Percentiles rank a stretch among this genome's conserved stretches.
These are phyloP conservation scores for Neosilurus mollespiculum DNA, from an alignment of 2,797 vertebrate species.

Conservation along the genomic window DNA sequence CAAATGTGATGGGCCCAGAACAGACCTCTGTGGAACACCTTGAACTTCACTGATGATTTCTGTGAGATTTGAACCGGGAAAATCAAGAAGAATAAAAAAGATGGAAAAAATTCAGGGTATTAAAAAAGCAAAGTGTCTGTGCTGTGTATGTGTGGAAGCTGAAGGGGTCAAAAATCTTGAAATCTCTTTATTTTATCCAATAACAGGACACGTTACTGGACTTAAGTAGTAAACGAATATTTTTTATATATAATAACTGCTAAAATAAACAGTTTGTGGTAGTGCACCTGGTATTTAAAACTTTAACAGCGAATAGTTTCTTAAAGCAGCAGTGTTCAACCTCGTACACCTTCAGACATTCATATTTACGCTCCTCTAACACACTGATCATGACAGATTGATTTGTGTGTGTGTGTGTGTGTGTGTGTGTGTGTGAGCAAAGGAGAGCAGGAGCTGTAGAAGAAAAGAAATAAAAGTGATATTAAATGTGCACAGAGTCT, in stretches of 20 bases:
- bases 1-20: not conserved
- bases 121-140: not conserved
- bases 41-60: not conserved
- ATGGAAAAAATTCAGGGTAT: not conserved
- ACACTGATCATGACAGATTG: not conserved
- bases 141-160: not conserved
- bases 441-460: not conserved
- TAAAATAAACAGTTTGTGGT: constrained; percentile 17
- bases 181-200: not conserved
- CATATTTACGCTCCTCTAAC: constrained; percentile 2
- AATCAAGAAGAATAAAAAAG: not conserved
- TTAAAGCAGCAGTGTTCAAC: constrained; percentile 82
- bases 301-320: constrained; percentile 48
- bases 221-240: not conserved
- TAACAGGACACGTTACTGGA: not conserved
- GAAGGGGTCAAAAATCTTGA: not conserved
- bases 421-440: not conserved
- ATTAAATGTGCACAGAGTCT: constrained; percentile 85
- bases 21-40: not conserved
- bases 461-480: constrained; percentile 68
- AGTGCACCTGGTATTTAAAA: constrained; percentile 19
- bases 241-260: not conserved
- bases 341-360: constrained; percentile 3
- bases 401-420: not conserved
- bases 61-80: not conserved